Base-by-base conservation (phyloP, 1,140 invertebrate genomes). In the Drosophila equinoxialis region DNA sequence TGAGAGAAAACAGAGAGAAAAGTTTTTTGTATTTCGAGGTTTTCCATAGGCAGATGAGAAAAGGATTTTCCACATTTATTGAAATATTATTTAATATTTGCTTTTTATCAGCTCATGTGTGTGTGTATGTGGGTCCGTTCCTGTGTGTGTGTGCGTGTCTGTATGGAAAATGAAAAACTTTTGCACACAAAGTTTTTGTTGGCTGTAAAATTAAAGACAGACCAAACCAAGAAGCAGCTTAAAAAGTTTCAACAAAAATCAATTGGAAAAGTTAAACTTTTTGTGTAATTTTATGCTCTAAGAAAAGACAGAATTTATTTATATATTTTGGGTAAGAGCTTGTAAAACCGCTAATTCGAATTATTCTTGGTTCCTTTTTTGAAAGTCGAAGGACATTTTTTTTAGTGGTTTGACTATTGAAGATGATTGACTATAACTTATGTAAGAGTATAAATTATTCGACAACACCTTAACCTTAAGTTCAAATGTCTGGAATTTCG, bases 41-140 rank as follows among this genome's bases (percentile, higher is more conserved):
- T 33, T 45, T 55, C 37, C 20, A 59, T 72, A 62, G 78, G 69
- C 41, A 63, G 72, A 51, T 8, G 67, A 77, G 54, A 65, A 87
- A 87, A 84, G 84, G 84, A 89, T 89, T 87, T 65, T 64, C 76
- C 59, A 58, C 79, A 80, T 84, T 83, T 84, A 84, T 87, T 84
- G 79, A 80, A 87, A 89, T 89, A 84, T 87, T 87, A 51, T 51
- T 51, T 51, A 89, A 89, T 87, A 87, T 87, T 89, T 87, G 66
- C 74, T 66, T 68, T 72, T 73, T 71, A 45, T 59, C 68, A 57
- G 55, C 59, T 39, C 68, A 69, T 71, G 61, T 41, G 65, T 75
- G 61, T 71, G 77, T 60, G n/a, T 42, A 1, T 23, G 41, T 13
- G 39, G 10, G n/a, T 45, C 23, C 23, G 23, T 26, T 2, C 23